These are phyloP conservation scores for Bambusicola thoracicus DNA, from an alignment of 2,113 vertebrate species.

Conservation along the genomic window DNA sequence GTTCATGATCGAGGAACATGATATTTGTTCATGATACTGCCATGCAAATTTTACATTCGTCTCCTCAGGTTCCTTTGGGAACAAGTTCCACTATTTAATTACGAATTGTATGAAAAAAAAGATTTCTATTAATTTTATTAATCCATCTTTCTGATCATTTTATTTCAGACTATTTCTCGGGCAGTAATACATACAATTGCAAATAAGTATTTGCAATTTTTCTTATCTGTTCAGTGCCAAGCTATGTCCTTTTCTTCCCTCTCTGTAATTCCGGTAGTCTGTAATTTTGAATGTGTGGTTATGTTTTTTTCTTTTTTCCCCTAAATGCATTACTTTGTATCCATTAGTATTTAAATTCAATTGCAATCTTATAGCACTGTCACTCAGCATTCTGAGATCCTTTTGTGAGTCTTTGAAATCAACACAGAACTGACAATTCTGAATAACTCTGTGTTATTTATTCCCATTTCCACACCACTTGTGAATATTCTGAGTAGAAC, in stretches of 20 bases:
- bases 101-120: not conserved
- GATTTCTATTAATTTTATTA: not conserved
- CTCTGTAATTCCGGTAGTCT: not conserved
- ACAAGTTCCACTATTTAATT: not conserved
- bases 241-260: not conserved
- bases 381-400: conserved; percentile 16
- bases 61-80: not conserved
- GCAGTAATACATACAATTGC: not conserved
- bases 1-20: not conserved
- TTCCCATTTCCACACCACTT: not conserved
- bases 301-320: accelerated
- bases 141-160: not conserved
- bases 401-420: conserved; percentile 51
- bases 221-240: not conserved
- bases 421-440: conserved; percentile 14
- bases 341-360: conserved; percentile 34
- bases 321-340: not conserved
- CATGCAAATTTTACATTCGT: not conserved
- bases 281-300: not conserved
- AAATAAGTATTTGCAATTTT: not conserved
- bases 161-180: not conserved
- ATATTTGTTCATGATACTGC: not conserved
- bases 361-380: not conserved
- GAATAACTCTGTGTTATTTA: conserved; percentile 33
- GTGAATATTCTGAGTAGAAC: conserved; percentile 40